These are phyloP conservation scores for Amiota communis DNA, from an alignment of 2,888 invertebrate genomes.

Conservation along the genomic window DNA sequence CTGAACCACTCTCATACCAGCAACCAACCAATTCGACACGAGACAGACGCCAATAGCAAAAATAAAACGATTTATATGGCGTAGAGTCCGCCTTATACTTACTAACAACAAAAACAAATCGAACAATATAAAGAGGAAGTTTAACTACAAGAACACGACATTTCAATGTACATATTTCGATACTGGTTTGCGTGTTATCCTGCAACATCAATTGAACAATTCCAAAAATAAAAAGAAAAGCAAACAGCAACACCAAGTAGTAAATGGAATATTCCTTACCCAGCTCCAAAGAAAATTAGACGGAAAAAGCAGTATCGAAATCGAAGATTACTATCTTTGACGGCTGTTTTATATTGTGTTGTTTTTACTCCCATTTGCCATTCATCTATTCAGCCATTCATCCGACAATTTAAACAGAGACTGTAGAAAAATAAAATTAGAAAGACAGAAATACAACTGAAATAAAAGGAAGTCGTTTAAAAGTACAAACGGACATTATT, in stretches of 20 bases:
- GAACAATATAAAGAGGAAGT: slow-evolving; percentile 34
- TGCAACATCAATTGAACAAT: slow-evolving; percentile 59
- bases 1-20: not conserved
- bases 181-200: slow-evolving; percentile 55
- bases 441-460: slow-evolving; percentile 42
- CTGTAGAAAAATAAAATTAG: not conserved
- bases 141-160: slow-evolving; percentile 48
- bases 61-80: slow-evolving; percentile 69
- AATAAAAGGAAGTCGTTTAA: slow-evolving; percentile 72
- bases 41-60: slow-evolving; percentile 59
- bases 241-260: slow-evolving; percentile 28
- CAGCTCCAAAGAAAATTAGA: slow-evolving; percentile 37
- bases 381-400: slow-evolving; percentile 28
- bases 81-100: slow-evolving; percentile 50
- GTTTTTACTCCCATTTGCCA: slow-evolving; percentile 46
- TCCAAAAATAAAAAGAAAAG: slow-evolving; percentile 43
- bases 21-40: slow-evolving; percentile 46
- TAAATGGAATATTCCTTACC: slow-evolving; percentile 32
- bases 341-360: slow-evolving; percentile 63
- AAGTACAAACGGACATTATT: slow-evolving; percentile 73
- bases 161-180: slow-evolving; percentile 43
- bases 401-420: not conserved
- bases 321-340: slow-evolving; percentile 72
- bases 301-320: slow-evolving; percentile 52
- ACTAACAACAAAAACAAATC: slow-evolving; percentile 23